Evolutionary conservation across 1,140 invertebrate genomes (phyloP), one percentile per base, ranked within the genome.

Genomic region (Sogatella furcifera): DNA sequence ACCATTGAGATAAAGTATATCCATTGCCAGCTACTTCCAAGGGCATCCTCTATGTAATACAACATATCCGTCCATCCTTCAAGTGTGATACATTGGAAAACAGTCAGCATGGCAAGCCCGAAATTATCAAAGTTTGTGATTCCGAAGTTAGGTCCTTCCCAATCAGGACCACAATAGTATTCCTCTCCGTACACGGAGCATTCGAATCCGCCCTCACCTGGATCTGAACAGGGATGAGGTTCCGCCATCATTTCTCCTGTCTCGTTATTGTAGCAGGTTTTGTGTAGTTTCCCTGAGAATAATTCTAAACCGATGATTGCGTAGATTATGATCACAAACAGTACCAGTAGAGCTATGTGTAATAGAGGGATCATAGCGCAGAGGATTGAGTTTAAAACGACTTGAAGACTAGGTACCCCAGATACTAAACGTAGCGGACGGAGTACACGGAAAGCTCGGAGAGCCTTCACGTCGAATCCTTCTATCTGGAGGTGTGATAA

Each of bases 41-140:
- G 86, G 8, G 95, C 86, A 78, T 98, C 92, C 79, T 97, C 87
- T 69, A 97, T 93, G 92, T 97, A 74, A 75, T 98, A 98, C 74
- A 98, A 81, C 9, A 98, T 90, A 71, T 93, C 89, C 19, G 95
- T 98, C 96, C 96, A 98, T 11, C 96, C 96, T 78, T 99, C 97
- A 55, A 98, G 85, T n/a, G 96, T 98, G 65, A 99, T 88, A 72
- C 97, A 98, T 73, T 98, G 95, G 77, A 99, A 98, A 53, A 99
- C 97, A 17, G 97, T 99, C 64, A 98, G 82, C 96, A 99, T 98
- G 58, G 96, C 91, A 21, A 98, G 81, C 57, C 95, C 95, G 75
- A 99, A 97, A 78, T 99, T 98, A 75, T 99, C 97, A 72, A 99
- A 99, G 78, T 98, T 98, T 42, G 95, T 98, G 67, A 98, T 98